These are phyloP conservation scores for Neotoma lepida DNA, from an alignment of 2,113 vertebrate genomes.

Conservation along the genomic window DNA sequence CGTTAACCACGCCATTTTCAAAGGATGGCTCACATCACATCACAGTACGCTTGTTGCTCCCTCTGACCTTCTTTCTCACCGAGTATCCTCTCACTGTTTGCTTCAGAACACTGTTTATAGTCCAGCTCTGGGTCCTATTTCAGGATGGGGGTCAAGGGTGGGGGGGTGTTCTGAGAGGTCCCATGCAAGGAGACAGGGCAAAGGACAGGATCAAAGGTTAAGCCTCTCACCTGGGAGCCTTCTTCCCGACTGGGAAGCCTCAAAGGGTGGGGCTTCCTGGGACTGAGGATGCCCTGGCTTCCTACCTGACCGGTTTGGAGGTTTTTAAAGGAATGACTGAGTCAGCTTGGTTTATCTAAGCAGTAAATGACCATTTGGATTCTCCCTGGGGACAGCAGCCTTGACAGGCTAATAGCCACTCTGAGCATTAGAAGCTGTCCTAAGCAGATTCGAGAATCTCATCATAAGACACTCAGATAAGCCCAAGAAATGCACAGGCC, in stretches of 20 bases:
- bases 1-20: background rate
- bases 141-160: background rate
- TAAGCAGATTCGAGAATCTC: background rate
- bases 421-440: background rate
- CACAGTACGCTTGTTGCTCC: background rate
- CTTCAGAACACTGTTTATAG: background rate
- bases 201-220: conserved; percentile 24
- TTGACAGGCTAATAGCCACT: background rate
- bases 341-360: background rate
- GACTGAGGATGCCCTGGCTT: background rate
- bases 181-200: background rate
- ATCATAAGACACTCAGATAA: background rate
- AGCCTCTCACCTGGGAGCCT: background rate
- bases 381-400: background rate
- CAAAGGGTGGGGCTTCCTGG: background rate
- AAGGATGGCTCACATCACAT: background rate
- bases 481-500: accelerated
- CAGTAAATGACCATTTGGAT: background rate
- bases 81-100: background rate
- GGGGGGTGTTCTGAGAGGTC: background rate
- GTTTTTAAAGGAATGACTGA: conserved; percentile 35
- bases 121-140: background rate
- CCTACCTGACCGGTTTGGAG: conserved; percentile 19
- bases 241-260: background rate
- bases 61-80: background rate